A percentile compares a stretch with the other conserved stretches of the same genome.
Conservation (phyloP, 2,888 invertebrate genomes). For the Aplocera efformata region DNA sequence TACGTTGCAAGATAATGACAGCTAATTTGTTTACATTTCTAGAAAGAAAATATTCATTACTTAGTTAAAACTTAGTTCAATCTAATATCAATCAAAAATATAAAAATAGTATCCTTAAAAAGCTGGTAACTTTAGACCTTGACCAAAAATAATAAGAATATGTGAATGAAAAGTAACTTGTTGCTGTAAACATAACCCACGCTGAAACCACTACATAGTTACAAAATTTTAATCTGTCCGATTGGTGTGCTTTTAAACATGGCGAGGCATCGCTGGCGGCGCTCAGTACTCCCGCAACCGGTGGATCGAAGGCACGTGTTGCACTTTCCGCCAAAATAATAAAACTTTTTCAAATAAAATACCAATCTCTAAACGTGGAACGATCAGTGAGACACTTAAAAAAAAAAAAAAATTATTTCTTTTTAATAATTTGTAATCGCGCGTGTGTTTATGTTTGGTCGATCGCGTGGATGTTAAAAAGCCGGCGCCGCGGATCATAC, state of each 20-base stretch:
- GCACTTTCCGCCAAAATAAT: slow-evolving; percentile 36
- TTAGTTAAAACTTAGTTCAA: no score
- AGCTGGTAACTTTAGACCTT: no score
- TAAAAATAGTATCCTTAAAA: no score
- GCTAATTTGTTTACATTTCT: no score
- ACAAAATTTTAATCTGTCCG: slow-evolving; percentile 55
- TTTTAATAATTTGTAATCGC: slow-evolving; percentile 36
- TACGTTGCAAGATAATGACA: no score
- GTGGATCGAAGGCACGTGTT: slow-evolving; percentile 59
- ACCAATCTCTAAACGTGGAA: slow-evolving; percentile 33
- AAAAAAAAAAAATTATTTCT: slow-evolving; percentile 34
- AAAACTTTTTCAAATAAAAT: slow-evolving; percentile 38
- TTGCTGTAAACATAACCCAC: slow-evolving; percentile 30
- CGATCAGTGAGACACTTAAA: slow-evolving; percentile 26
- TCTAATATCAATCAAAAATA: no score
- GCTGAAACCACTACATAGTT: slow-evolving; percentile 53
- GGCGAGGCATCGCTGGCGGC: slow-evolving; percentile 52
- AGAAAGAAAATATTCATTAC: no score
- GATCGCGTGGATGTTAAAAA: slow-evolving; percentile 51
- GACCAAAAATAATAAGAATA: no score
- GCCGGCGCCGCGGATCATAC: slow-evolving; percentile 53
- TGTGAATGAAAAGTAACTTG: slow-evolving; percentile 3
- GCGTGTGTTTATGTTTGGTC: slow-evolving; percentile 51
- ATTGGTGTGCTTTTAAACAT: slow-evolving; percentile 69
- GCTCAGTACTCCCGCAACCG: slow-evolving; percentile 65